phyloP scores from a whole-genome alignment of 1,140 invertebrate genomes.

The Drosophila ficusphila region DNA sequence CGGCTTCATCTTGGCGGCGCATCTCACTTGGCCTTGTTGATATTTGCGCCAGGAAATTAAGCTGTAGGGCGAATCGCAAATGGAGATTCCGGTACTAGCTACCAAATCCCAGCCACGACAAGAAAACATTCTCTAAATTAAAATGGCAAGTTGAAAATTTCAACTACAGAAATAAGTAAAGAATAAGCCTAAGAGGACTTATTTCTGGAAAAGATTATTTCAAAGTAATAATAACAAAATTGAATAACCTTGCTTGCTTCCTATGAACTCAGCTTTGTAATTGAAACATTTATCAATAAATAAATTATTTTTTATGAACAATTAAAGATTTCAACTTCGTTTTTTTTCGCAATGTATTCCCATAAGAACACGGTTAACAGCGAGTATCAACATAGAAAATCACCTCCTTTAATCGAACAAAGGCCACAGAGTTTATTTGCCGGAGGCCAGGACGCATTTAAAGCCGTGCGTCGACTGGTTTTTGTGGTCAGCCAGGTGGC shows the following conservation, averaged over 20 bases:
- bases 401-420: slow-evolving; percentile 1
- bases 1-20: slow-evolving; percentile 45
- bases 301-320: too few relatives aligned
- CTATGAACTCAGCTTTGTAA: too few relatives aligned
- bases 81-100: slow-evolving; percentile 8
- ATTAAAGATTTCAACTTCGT: too few relatives aligned
- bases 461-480: background rate
- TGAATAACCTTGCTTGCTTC: too few relatives aligned
- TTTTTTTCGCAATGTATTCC: background rate
- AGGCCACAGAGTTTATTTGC: slow-evolving; percentile 9
- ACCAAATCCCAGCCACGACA: slow-evolving; percentile 4
- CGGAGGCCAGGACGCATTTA: background rate
- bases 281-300: too few relatives aligned
- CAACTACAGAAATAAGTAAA: too few relatives aligned
- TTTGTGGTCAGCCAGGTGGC: slow-evolving; percentile 14
- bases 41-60: slow-evolving; percentile 77
- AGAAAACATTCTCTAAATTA: slow-evolving; percentile 1
- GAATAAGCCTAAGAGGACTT: too few relatives aligned
- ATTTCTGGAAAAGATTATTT: too few relatives aligned
- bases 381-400: background rate
- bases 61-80: slow-evolving; percentile 54
- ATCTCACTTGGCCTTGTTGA: slow-evolving; percentile 56
- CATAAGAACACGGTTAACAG: background rate
- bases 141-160: background rate
- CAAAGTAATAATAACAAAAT: too few relatives aligned